Evolutionary conservation across 2,797 vertebrate genomes (phyloP).

Genomic region (Macropodus opercularis): DNA sequence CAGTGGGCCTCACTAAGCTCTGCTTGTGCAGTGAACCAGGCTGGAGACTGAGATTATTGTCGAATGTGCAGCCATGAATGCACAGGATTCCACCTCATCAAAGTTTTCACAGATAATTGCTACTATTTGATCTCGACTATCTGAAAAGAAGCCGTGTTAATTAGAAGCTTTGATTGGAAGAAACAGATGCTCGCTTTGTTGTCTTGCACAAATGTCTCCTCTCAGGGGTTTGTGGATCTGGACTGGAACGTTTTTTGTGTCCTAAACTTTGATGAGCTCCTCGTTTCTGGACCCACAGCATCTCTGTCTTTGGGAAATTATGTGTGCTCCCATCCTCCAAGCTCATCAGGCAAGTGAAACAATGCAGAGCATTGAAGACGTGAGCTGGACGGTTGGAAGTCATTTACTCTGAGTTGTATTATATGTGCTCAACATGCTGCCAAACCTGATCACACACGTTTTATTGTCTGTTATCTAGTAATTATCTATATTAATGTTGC

Average conservation of each 20-base stretch:
- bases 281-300: constrained; percentile 55
- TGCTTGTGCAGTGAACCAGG: constrained; percentile 68
- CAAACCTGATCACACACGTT: background rate
- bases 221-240: constrained; percentile 53
- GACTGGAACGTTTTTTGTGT: constrained; percentile 46
- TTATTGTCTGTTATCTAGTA: background rate
- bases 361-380: constrained; percentile 56
- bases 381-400: constrained; percentile 63
- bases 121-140: constrained; percentile 68
- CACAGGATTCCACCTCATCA: constrained; percentile 72
- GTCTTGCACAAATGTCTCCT: constrained; percentile 55
- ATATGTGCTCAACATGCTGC: background rate
- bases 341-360: constrained; percentile 59
- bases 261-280: constrained; percentile 65
- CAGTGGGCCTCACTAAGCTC: constrained; percentile 48
- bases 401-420: constrained; percentile 8
- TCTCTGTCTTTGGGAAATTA: constrained; percentile 57
- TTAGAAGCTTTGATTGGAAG: constrained; percentile 77
- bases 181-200: constrained; percentile 79
- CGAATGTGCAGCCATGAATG: constrained; percentile 68
- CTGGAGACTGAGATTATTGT: constrained; percentile 54
- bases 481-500: background rate
- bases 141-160: constrained; percentile 77
- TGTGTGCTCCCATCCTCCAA: constrained; percentile 42
- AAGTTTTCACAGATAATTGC: constrained; percentile 78